Base-by-base conservation (phyloP, 30 jellyfish, hydroid and myxozoan species). In the Hydractinia echinata region DNA sequence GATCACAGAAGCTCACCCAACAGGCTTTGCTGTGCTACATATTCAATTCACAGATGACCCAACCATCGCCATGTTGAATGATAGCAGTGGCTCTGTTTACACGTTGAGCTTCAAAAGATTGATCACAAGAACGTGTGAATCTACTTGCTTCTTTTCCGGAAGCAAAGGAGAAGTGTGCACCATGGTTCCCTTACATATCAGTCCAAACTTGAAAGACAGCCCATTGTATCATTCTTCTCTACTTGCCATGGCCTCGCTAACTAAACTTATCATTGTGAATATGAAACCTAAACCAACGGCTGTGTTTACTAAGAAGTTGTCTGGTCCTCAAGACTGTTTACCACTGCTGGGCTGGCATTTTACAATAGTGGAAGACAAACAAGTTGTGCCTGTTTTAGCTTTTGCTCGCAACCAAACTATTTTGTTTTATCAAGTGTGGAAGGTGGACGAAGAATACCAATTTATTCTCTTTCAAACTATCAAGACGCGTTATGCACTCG, bases 81-180 rank as follows among this genome's bases (percentile, higher is more conserved):
- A 94, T 78, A 94, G 99, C 89, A 88, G 97, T 85, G 99, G 99
- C 62, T 94, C 99, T 8, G 99, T 94, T 70, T 94, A 94, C 92
- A 87, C 92, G 67, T 64, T 94, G 82, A 94, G 86, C 73, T 94
- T 94, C 53, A 89, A 91, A 49, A 82, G 99, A 20, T 66, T 88
- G 72, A 68, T 94, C 53, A 94, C 97, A 5, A 54, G 99, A n/a
- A 94, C 97, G 58, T 88, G 96, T 71, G 99, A 94, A 66, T 94
- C 99, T 4, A 76, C 85, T 6, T 94, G 99, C 78, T 94, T 94
- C 88, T 94, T 94, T 81, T 87, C 96, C 4, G 99, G 99, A 52
- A 94, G 99, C 89, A 94, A 88, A 79, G 99, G 99, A 10, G 99
- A 94, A 74, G 99, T 88, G 50, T 94, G 99, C 74, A 77, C 90